Base-by-base conservation (phyloP, 2,113 vertebrate species). In the Nestor notabilis region DNA sequence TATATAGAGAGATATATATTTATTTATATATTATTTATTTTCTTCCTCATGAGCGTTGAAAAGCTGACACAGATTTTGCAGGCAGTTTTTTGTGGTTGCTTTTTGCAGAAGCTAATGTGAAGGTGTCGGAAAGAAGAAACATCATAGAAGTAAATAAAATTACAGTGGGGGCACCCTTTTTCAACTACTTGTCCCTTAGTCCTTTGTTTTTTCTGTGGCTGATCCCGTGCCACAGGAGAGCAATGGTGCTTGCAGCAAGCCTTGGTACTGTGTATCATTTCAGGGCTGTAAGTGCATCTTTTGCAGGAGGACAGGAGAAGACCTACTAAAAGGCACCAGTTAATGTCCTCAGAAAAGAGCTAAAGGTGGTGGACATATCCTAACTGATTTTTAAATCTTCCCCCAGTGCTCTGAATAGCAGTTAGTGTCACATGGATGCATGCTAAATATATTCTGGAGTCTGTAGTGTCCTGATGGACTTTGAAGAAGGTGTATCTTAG, bases 371-470 rank as follows among this genome's bases (percentile, higher is more conserved):
- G 35, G 20, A 35, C 1, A 3, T 60, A 52, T 56, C 68, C n/a
- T 81, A 37, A 70, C 28, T 49, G 47, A 44, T 88, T 55, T 52
- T 74, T 83, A 46, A 37, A 28, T 75, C 78, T 89, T 65, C 33
- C 58, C 43, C n/a, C 29, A 64, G 69, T 50, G 70, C 79, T 82
- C 37, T 66, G 75, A 87, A 58, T 65, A 95, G 65, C 63, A 83
- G 68, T 64, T 61, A 24, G 33, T 29, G 76, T 93, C 89, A 94
- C 79, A 9, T 83, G 90, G 89, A 43, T 33, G 68, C 56, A 16
- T 39, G 75, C 93, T 96, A 96, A 96, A 95, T 95, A 92, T 90
- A 94, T 63, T 89, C 82, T 20, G 35, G 52, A 83, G 82, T 53
- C 70, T 56, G 64, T 46, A 66, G 71, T 1, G 3, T 87, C 84